These are phyloP conservation scores for Stenolophus ochropezus DNA, from an alignment of 2,888 invertebrate species.

Conservation along the genomic window DNA sequence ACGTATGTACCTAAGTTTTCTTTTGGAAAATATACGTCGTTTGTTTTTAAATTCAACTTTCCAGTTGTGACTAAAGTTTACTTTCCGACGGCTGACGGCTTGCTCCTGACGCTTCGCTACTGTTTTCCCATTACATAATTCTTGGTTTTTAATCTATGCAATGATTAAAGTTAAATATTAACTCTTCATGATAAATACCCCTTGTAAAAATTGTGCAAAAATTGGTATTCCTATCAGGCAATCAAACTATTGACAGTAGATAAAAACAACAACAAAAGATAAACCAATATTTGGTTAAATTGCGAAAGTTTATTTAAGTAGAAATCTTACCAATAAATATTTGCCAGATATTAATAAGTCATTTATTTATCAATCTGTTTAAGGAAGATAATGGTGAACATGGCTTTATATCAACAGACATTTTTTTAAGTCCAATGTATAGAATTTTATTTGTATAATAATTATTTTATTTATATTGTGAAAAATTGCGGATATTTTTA, in stretches of 20 bases:
- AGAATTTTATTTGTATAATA: no score
- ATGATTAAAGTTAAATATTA: not conserved
- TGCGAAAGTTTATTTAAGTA: slow-evolving; percentile 41
- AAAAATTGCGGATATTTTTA: no score
- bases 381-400: not conserved
- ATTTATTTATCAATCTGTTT: slow-evolving; percentile 16
- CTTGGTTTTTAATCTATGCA: not conserved
- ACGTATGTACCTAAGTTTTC: no score
- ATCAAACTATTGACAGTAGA: slow-evolving; percentile 43
- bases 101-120: not conserved
- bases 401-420: not conserved
- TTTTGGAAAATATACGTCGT: no score
- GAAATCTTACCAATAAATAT: slow-evolving; percentile 44
- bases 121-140: slow-evolving; percentile 4
- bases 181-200: not conserved
- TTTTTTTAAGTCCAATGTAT: not conserved
- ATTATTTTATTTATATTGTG: no score
- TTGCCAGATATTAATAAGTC: slow-evolving; percentile 20
- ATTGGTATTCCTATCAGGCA: slow-evolving; percentile 11
- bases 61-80: no score
- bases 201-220: not conserved
- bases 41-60: no score
- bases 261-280: slow-evolving; percentile 45
- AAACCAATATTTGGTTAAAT: slow-evolving; percentile 42
- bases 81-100: not conserved